phyloP scores from a whole-genome alignment of 2,113 vertebrate genomes.

The Eretmochelys imbricata region DNA sequence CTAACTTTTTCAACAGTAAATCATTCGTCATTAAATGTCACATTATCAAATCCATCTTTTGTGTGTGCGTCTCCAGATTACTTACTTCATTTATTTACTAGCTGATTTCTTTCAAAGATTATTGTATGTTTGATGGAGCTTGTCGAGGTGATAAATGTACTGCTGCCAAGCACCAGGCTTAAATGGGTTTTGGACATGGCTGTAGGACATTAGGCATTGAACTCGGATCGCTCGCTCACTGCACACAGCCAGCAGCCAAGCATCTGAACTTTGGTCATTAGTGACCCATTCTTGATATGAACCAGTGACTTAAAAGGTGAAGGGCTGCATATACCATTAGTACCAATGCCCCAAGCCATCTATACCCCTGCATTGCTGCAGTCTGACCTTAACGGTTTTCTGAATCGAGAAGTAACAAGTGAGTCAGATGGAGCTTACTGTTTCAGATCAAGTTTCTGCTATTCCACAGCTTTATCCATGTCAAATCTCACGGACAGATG shows the following conservation, averaged over 20 bases:
- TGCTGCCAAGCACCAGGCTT: background rate
- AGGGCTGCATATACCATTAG: rapidly evolving
- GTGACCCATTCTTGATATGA: rapidly evolving
- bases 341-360: background rate
- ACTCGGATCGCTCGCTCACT: rapidly evolving
- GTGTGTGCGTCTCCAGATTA: rapidly evolving
- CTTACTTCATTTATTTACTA: rapidly evolving
- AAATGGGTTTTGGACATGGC: background rate
- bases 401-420: background rate
- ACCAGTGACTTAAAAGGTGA: rapidly evolving
- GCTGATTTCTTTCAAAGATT: rapidly evolving
- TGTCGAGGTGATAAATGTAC: background rate
- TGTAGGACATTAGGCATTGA: rapidly evolving
- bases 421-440: rapidly evolving
- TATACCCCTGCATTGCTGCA: rapidly evolving
- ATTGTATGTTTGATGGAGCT: rapidly evolving
- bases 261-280: background rate
- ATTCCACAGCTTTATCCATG: rapidly evolving
- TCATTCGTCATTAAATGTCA: rapidly evolving
- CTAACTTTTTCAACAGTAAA: background rate
- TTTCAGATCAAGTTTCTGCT: rapidly evolving
- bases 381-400: background rate
- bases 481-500: rapidly evolving
- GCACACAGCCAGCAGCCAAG: rapidly evolving
- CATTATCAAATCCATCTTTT: rapidly evolving